Base-by-base conservation (phyloP, 2,113 vertebrate genomes). In the Talpa occidentalis region DNA sequence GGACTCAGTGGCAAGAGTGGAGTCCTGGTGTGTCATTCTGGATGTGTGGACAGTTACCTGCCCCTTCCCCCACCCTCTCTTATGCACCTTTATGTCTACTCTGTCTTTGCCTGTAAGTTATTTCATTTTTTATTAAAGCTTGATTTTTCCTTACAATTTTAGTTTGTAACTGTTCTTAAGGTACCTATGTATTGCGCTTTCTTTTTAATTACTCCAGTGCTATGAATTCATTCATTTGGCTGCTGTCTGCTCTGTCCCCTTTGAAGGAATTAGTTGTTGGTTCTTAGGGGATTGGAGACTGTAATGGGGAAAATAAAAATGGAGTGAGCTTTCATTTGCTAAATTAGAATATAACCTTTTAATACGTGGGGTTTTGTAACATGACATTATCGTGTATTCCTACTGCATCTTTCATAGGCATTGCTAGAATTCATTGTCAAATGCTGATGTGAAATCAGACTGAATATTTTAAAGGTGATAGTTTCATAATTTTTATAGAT, bases 391-490 rank as follows among this genome's bases (percentile, higher is more conserved):
- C 26, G 6, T 14, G 0, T 19, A 69, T 82, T 73, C 72, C 19
- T 89, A 40, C 40, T n/a, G 47, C 26, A 3, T 32, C n/a, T 87
- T 94, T 94, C 14, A 49, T 59, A 37, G 54, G 76, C 88, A 49
- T 70, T 40, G 16, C 59, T 80, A 37, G n/a, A 91, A 95, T 56
- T 60, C 54, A 76, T 91, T 69, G 24, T 91, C 82, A 84, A 93
- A 77, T 93, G 87, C 54, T 74, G 21, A 44, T 47, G 7, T 91
- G 49, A 95, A 93, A 91, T 88, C 47, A 72, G 21, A 70, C 8
- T 90, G 49, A 76, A 81, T 92, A 67, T 93, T 92, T 94, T 62
- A 77, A 90, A 73, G 89, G 24, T 37, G 19, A 60, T 87, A 9
- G 47, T 85, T 95, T 76, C 86, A 42, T 78, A 77, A 66, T 89